Evolutionary conservation across 2,113 vertebrate species (phyloP).

Genomic region (Puffinus mauretanicus): DNA sequence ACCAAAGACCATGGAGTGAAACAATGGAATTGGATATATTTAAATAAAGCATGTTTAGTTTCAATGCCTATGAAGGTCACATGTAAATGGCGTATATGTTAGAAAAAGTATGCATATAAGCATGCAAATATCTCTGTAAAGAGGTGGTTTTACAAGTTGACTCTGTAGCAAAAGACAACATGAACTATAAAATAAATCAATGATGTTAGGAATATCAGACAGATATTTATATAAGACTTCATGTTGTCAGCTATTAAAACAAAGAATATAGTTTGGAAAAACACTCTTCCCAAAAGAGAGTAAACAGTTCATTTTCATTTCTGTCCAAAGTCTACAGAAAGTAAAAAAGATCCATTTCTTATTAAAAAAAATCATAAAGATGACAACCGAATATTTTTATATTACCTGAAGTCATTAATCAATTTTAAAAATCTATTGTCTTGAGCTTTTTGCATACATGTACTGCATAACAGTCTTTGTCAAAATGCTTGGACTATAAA

Average conservation of each 20-base stretch:
- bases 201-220: background rate
- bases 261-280: background rate
- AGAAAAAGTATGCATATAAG: background rate
- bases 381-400: background rate
- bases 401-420: background rate
- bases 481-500: background rate
- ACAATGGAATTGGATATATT: background rate
- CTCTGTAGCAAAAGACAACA: background rate
- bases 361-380: background rate
- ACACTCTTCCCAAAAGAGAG: background rate
- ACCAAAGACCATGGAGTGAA: background rate
- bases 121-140: background rate
- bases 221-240: background rate
- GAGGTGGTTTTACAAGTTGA: background rate
- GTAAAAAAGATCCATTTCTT: background rate
- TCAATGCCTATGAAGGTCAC: background rate
- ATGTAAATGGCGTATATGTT: background rate
- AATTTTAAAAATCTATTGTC: background rate
- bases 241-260: background rate
- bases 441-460: background rate
- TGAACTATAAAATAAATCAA: background rate
- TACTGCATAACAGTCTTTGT: background rate
- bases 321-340: background rate
- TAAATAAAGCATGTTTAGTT: background rate
- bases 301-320: background rate